These are phyloP conservation scores for Neomonachus schauinslandi DNA, from an alignment of 2,113 vertebrate genomes.

Conservation along the genomic window DNA sequence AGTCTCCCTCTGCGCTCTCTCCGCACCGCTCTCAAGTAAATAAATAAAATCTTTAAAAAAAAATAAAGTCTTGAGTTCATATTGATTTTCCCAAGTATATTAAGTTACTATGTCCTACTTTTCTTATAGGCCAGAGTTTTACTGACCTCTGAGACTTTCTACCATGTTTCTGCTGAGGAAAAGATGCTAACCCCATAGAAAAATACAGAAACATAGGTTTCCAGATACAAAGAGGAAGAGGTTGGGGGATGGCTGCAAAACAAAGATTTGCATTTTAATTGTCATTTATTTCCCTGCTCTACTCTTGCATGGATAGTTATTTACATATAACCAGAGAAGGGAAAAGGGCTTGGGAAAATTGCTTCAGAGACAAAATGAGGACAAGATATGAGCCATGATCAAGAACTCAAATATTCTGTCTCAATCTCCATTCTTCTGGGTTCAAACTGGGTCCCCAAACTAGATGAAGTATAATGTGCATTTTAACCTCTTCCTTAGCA, in stretches of 20 bases:
- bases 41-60: too few species aligned
- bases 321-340: neutral
- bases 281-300: constrained; percentile 18
- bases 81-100: constrained; percentile 18
- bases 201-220: neutral
- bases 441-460: neutral
- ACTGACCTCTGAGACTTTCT: constrained; percentile 21
- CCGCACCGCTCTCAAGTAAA: too few species aligned
- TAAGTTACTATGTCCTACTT: constrained; percentile 2
- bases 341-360: neutral
- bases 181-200: neutral
- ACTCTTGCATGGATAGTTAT: neutral
- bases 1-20: too few species aligned
- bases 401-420: constrained; percentile 19
- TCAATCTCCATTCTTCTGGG: neutral
- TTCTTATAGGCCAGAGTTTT: neutral
- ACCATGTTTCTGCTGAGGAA: neutral
- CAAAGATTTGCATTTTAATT: neutral
- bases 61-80: neutral
- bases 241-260: neutral
- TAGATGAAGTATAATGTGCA: constrained; percentile 1
- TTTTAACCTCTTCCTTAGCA: neutral
- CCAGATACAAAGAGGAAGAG: neutral
- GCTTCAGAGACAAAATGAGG: neutral
- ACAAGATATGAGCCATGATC: neutral